Evolutionary conservation across 2,797 vertebrate species (phyloP), one percentile per base, ranked within the genome.

Genomic region (Pseudomugil gertrudae): DNA sequence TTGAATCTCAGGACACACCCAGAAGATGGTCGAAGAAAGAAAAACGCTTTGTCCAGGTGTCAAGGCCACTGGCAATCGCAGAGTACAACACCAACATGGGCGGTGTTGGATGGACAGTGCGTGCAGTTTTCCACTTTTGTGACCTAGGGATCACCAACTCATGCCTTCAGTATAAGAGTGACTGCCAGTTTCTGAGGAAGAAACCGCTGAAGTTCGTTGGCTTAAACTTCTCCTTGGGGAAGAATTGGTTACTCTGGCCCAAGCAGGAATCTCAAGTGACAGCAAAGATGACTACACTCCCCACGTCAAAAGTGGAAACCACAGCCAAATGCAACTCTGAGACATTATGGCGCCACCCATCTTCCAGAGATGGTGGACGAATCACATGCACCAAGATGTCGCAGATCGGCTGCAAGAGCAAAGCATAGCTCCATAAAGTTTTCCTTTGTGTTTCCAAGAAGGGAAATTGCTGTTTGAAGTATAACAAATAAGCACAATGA

Each of bases 121-220:
- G n/a, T n/a, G n/a, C n/a, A n/a, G n/a, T n/a, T n/a, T n/a, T n/a
- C n/a, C n/a, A n/a, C n/a, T n/a, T n/a, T n/a, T n/a, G n/a, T n/a
- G n/a, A n/a, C n/a, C n/a, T n/a, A n/a, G n/a, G n/a, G n/a, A 74
- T 80, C 51, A 47, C 66, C 66, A 84, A 83, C 55, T 75, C 62
- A 10, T 82, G 61, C 64, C 63, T 84, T 47, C 57, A 77, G 38
- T 75, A 71, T 35, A 77, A 66, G 45, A 63, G 35, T 71, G 58
- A 83, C 52, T 69, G 61, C 36, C 69, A 75, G 54, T 57, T 24
- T 53, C 1, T 76, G 24, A 30, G 58, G 35, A 36, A 76, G 65
- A 51, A 55, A 77, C n/a, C 50, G 78, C 50, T 10, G 3, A 80
- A 76, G 52, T 72, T 68, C 43, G 57, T 80, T 73, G 71, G 71